Evolutionary conservation across 2,797 vertebrate genomes (phyloP).

Genomic region (Botia almorhae): DNA sequence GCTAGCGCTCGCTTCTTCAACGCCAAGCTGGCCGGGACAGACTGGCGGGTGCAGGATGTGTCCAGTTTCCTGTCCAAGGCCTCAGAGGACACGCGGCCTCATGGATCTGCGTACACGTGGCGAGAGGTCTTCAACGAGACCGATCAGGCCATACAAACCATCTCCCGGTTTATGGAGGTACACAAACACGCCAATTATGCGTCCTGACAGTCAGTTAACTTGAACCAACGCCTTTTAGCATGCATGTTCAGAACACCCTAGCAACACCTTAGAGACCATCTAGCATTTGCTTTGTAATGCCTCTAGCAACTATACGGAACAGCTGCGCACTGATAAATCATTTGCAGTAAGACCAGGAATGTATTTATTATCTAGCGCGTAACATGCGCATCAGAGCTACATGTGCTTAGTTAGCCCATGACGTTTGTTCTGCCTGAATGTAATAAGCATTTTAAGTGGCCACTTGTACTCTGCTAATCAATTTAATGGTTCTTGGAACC

Average conservation of each 20-base stretch:
- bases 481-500: not conserved
- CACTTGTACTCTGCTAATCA: not conserved
- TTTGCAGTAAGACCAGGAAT: no score
- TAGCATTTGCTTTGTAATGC: no score
- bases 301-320: no score
- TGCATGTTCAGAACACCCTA: no score
- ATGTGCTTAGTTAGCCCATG: not conserved
- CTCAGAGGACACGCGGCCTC: conserved; percentile 73
- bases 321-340: no score
- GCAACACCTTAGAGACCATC: no score
- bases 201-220: no score
- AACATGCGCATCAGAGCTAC: no score
- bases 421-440: not conserved
- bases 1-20: conserved; percentile 82
- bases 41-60: conserved; percentile 86
- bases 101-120: conserved; percentile 85
- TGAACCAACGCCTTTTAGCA: no score
- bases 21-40: conserved; percentile 77
- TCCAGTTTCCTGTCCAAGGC: conserved; percentile 85
- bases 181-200: not conserved
- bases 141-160: conserved; percentile 86
- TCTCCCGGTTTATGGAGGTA: conserved; percentile 98
- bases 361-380: no score
- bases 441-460: not conserved
- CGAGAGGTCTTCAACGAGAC: conserved; percentile 92